These are phyloP conservation scores for Lycocerus yunnanus DNA, from an alignment of 2,888 invertebrate genomes.

Conservation along the genomic window DNA sequence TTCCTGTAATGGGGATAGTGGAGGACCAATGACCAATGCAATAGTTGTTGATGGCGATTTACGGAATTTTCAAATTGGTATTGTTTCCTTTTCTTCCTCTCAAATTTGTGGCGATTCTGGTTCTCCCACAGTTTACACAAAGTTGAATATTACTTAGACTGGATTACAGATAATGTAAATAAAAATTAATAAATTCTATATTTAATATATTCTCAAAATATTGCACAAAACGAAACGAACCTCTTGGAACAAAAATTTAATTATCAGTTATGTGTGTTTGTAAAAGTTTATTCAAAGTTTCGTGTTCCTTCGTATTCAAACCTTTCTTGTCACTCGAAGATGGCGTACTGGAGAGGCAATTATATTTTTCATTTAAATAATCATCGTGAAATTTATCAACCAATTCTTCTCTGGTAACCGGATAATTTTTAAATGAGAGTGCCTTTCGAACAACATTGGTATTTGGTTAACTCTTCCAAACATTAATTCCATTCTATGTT, in stretches of 20 bases:
- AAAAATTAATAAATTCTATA: not conserved
- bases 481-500: conserved; percentile 74
- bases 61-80: conserved; percentile 52
- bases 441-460: conserved; percentile 72
- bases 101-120: conserved; percentile 51
- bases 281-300: conserved; percentile 7
- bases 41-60: conserved; percentile 28
- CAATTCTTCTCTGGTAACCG: conserved; percentile 47
- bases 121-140: conserved; percentile 56
- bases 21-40: conserved; percentile 54
- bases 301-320: not conserved
- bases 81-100: conserved; percentile 55
- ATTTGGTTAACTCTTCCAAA: conserved; percentile 70
- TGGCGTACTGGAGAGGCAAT: conserved; percentile 5
- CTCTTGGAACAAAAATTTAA: not conserved
- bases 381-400: conserved; percentile 44
- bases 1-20: conserved; percentile 57
- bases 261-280: conserved; percentile 8
- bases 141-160: conserved; percentile 53
- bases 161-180: conserved; percentile 53
- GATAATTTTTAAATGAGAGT: conserved; percentile 60
- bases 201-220: not conserved
- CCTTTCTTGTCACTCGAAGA: conserved; percentile 5
- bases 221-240: not conserved
- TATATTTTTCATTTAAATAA: conserved; percentile 24